Evolutionary conservation across 2,888 invertebrate genomes (phyloP), one percentile per base, ranked within the genome.

Genomic region (Chloroclystis v-ata): DNA sequence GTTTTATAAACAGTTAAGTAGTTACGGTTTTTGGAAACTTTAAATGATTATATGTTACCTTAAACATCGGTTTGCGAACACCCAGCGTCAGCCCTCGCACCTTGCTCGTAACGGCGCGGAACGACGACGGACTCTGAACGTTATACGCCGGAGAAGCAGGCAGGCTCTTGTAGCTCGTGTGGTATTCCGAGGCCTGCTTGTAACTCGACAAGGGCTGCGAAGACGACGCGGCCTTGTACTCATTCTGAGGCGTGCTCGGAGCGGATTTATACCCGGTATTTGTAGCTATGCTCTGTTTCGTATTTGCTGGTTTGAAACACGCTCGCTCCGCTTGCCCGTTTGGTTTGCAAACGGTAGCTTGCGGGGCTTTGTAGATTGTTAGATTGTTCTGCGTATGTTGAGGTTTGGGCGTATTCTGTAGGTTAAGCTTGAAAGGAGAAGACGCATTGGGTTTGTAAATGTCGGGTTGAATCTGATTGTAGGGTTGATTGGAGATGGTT

Each of bases 11-110:
- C n/a, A n/a, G n/a, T n/a, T n/a, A n/a, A n/a, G n/a, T n/a, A n/a
- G n/a, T n/a, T n/a, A n/a, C n/a, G n/a, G n/a, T n/a, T n/a, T n/a
- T n/a, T n/a, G n/a, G n/a, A n/a, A n/a, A n/a, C n/a, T n/a, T n/a
- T n/a, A n/a, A n/a, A n/a, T n/a, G n/a, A n/a, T n/a, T n/a, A n/a
- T n/a, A n/a, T n/a, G n/a, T n/a, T 20, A 20, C 20, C 28, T 64
- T 68, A 45, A 69, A 74, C 5, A 62, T 37, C 0, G 72, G 69
- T 43, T 1, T 63, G 61, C n/a, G 57, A 12, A 13, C 57, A 47
- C 29, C 48, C 54, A 25, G 51, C 4, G 4, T 61, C 52, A n/a
- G 61, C 20, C 29, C 13, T 1, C 47, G 38, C 2, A 32, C 28
- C 13, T 49, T 48, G 0, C 12, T 26, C 1, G 42, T 32, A 11